These are phyloP conservation scores for Hyalella azteca DNA, from an alignment of 2,888 invertebrate species.

Conservation along the genomic window DNA sequence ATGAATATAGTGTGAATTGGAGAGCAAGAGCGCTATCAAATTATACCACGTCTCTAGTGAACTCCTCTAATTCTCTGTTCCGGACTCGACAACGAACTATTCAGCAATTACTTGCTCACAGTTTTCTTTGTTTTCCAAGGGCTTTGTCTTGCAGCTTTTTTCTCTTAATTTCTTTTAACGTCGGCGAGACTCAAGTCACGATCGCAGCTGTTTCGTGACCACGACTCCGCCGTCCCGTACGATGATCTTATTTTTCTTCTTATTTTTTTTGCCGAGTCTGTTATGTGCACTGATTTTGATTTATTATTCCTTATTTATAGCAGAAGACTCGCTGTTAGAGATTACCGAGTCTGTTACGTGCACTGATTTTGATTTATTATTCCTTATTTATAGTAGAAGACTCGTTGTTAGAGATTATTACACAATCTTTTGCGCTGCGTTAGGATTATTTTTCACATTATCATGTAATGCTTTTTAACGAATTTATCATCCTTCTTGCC, in stretches of 20 bases:
- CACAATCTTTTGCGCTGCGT: no score
- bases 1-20: no score
- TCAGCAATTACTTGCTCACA: slow-evolving; percentile 27
- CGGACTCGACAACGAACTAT: slow-evolving; percentile 4
- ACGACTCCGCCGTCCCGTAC: neutral
- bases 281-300: no score
- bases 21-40: no score
- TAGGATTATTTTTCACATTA: no score
- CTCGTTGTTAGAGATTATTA: no score
- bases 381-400: no score
- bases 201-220: slow-evolving; percentile 17
- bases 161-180: neutral
- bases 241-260: neutral
- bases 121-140: slow-evolving; percentile 30
- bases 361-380: no score
- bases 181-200: slow-evolving; percentile 25
- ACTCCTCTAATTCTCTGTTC: neutral
- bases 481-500: no score
- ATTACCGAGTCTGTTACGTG: neutral
- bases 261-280: neutral
- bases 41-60: neutral
- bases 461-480: no score
- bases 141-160: slow-evolving; percentile 16
- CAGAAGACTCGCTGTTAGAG: no score
- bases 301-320: no score